Evolutionary conservation across 2,797 vertebrate species (phyloP), one percentile per base, ranked within the genome.

Genomic region (Nothura maculosa): DNA sequence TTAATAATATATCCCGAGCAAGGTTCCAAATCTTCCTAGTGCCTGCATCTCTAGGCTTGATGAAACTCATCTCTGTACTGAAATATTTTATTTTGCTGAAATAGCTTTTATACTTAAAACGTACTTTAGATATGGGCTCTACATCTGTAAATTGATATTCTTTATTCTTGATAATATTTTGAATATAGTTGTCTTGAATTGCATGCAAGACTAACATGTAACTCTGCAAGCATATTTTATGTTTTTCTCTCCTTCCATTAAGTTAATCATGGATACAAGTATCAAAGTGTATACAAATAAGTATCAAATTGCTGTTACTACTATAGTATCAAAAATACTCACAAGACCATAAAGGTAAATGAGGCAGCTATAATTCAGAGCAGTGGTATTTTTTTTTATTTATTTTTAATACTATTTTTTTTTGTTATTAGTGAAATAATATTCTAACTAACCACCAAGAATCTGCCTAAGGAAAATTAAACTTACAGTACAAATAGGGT

Each of bases 11-110:
- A 84, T 58, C 1, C 2, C n/a, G 66, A 89, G 10, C 21, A 90
- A 40, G 3, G 3, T 73, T 92, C 21, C 12, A n/a, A 68, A 1
- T 60, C 32, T 85, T 79, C 22, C 55, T 78, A 81, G 8, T 48
- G 8, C 36, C 40, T 75, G 10, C 6, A 67, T 14, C 8, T 72
- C 22, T 81, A 1, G 48, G 21, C 36, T 75, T 81, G 55, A 75
- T 70, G 52, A 92, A 91, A 92, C 73, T 57, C 19, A 85, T 40
- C 30, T 82, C 85, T 87, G 12, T 67, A 77, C 60, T 74, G 36
- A 19, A 84, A 84, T 52, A 21, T 8, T 82, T 62, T 10, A 22
- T 85, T 85, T 78, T 38, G 20, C 25, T 17, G 14, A 61, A 75
- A 70, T 24, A 38, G 13, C 9, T 58, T 61, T 85, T 16, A 28